Percentiles rank a stretch among this genome's conserved stretches.
These are phyloP conservation scores for Platysteira castanea DNA, from an alignment of 2,113 vertebrate genomes.

Conservation along the genomic window DNA sequence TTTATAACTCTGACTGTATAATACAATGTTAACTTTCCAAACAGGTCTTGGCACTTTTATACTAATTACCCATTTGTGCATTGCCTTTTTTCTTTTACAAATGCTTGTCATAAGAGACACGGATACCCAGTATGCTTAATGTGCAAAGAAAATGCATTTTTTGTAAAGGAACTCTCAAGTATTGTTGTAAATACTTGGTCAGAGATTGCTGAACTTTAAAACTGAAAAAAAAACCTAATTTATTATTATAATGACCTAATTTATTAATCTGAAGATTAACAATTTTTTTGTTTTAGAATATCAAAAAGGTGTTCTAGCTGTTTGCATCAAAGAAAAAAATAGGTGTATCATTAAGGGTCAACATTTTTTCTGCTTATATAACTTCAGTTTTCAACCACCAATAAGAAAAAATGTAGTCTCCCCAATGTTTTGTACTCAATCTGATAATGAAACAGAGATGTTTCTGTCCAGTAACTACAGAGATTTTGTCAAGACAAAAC, in stretches of 20 bases:
- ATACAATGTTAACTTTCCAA: conserved; percentile 80
- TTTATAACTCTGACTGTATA: conserved; percentile 80
- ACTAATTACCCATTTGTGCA: conserved; percentile 82
- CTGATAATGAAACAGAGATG: conserved; percentile 70
- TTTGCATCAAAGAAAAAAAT: conserved; percentile 79
- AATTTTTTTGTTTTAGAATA: conserved; percentile 83
- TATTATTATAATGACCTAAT: conserved; percentile 94
- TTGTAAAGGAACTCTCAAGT: conserved; percentile 88
- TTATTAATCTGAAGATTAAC: conserved; percentile 88
- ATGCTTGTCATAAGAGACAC: conserved; percentile 81
- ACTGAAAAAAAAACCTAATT: conserved; percentile 82
- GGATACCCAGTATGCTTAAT: conserved; percentile 83
- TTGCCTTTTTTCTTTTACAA: conserved; percentile 80
- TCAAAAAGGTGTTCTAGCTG: conserved; percentile 83
- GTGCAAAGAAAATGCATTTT: conserved; percentile 83
- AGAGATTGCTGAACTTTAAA: conserved; percentile 87
- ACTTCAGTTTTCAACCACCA: conserved; percentile 73
- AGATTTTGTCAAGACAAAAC: conserved; percentile 77
- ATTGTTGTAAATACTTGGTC: conserved; percentile 96
- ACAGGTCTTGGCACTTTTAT: conserved; percentile 89
- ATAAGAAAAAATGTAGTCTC: conserved; percentile 59
- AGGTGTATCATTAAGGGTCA: conserved; percentile 78
- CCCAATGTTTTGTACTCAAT: conserved; percentile 66
- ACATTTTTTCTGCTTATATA: conserved; percentile 75
- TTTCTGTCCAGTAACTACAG: conserved; percentile 74